Base-by-base conservation (phyloP, 2,797 vertebrate genomes). In the Erpetoichthys calabaricus region DNA sequence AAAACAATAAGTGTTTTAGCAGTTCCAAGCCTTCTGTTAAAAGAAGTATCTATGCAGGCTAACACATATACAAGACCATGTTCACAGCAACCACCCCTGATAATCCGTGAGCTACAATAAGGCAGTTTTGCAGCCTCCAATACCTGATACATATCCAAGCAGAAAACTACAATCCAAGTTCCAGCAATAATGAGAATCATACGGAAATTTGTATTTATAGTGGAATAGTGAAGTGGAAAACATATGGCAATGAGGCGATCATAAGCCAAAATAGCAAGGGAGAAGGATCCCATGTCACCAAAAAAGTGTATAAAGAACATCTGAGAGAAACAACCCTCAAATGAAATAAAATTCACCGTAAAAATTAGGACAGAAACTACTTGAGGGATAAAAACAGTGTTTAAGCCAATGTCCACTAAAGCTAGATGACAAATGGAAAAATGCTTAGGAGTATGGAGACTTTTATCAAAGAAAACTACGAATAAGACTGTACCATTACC, bases 301-400 rank as follows among this genome's bases (percentile, higher is more conserved):
- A 72, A 72, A 60, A 67, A 72, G 54, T 72, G 70, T 51, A 72
- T 55, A 42, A 72, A 72, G 60, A 68, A 72, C 70, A 72, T 72
- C 52, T 72, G 68, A 3, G 61, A 62, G 45, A 72, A 72, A 53
- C 70, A 72, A 1, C 55, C n/a, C n/a, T 42, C 25, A 25, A 25
- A 25, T 25, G 25, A 25, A 25, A 25, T 25, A 25, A 25, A 25
- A 25, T 25, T 25, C 25, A 25, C 25, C 25, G 25, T 2, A 25
- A 25, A 25, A 25, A 25, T 25, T 25, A 25, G 25, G 25, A 25
- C 25, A 25, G 25, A 25, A 25, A 25, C 25, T 25, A 25, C 25
- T 25, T 25, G 25, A 25, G 25, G 25, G 25, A 25, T 25, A 25
- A 25, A 25, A 25, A 25, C 25, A 25, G 25, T 25, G 25, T 25